These are phyloP conservation scores for Temnothorax curvispinosus DNA, from an alignment of 1,140 invertebrate genomes.

Conservation along the genomic window DNA sequence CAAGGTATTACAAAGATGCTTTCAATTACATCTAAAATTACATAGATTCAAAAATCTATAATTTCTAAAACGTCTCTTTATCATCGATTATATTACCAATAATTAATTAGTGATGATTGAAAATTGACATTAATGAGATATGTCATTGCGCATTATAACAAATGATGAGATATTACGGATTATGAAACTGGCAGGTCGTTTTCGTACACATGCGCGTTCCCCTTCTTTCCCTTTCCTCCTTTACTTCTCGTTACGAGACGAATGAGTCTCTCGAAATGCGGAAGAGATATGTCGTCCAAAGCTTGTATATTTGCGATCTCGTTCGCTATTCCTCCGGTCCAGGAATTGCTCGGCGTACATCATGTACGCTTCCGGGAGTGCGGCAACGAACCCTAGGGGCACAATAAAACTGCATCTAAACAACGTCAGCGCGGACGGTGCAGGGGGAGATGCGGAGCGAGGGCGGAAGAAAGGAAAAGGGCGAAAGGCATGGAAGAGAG, in stretches of 20 bases:
- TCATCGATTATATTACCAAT: neutral
- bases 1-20: neutral
- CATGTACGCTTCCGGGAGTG: constrained; percentile 61
- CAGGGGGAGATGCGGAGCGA: neutral
- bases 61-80: neutral
- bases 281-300: constrained; percentile 54
- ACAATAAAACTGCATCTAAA: constrained; percentile 75
- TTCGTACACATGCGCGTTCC: too few relatives aligned
- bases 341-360: constrained; percentile 60
- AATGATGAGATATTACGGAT: neutral
- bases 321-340: constrained; percentile 64
- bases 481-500: neutral
- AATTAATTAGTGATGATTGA: neutral
- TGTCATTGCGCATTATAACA: neutral
- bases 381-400: constrained; percentile 21
- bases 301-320: constrained; percentile 69
- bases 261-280: constrained; percentile 49
- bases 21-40: neutral
- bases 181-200: neutral
- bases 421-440: constrained; percentile 52
- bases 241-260: neutral
- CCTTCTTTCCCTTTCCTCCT: neutral
- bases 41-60: neutral
- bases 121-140: neutral
- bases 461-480: constrained; percentile 8